Evolutionary conservation across 1,140 invertebrate species (phyloP).

Genomic region (Trachymyrmex cornetzi): DNA sequence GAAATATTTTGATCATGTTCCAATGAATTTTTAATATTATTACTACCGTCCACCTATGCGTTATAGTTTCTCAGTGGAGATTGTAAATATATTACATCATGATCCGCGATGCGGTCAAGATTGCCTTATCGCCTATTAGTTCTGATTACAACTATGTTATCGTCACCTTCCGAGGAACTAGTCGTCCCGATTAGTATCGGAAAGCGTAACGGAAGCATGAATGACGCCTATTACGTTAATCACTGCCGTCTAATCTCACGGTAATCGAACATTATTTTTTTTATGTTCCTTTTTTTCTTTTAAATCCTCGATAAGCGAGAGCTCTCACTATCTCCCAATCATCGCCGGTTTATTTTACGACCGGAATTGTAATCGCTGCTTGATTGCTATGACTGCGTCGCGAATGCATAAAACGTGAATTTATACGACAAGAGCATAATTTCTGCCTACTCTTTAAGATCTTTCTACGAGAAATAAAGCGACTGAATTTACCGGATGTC

Average conservation of each 20-base stretch:
- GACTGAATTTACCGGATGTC: not conserved
- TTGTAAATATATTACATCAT: constrained; percentile 12
- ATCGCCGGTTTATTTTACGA: constrained; percentile 30
- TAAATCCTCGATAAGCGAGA: constrained; percentile 20
- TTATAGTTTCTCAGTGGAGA: not conserved
- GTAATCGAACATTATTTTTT: not conserved
- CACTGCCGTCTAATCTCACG: constrained; percentile 8
- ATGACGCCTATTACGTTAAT: constrained; percentile 50
- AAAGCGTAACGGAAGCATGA: constrained; percentile 41
- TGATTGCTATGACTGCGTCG: not conserved
- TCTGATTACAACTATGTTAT: constrained; percentile 35
- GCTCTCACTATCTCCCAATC: not conserved
- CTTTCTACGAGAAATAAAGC: constrained; percentile 6
- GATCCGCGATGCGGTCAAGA: not conserved
- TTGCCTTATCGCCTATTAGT: constrained; percentile 37
- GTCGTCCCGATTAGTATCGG: constrained; percentile 15
- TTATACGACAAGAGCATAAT: constrained; percentile 5
- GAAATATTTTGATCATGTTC: not conserved
- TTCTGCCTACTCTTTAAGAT: not conserved
- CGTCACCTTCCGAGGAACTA: constrained; percentile 19
- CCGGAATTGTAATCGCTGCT: constrained; percentile 20
- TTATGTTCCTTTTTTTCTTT: not conserved
- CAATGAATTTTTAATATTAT: not conserved
- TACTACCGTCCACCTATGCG: not conserved
- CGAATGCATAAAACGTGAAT: constrained; percentile 9